A percentile compares a stretch with the other conserved stretches of the same genome.
Evolutionary conservation across 1,140 invertebrate species (phyloP).

Genomic region (Orchesella cincta): DNA sequence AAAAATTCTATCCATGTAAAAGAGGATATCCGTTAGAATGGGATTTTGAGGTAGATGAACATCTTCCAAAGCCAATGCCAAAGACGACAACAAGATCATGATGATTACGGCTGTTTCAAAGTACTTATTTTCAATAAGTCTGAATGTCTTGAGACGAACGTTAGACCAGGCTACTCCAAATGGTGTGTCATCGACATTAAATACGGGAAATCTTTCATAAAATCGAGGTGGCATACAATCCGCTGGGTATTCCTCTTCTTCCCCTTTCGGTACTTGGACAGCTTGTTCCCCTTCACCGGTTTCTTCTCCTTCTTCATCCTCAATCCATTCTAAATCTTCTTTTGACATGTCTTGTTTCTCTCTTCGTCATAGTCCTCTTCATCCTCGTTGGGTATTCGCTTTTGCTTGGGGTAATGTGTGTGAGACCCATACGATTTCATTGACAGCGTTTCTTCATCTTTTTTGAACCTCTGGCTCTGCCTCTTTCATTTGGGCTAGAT

Average conservation of each 20-base stretch:
- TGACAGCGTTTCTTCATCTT: conserved; percentile 42
- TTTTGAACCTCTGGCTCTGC: conserved; percentile 22
- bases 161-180: conserved; percentile 92
- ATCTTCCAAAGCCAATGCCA: conserved; percentile 95
- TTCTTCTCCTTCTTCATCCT: conserved; percentile 50
- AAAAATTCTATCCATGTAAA: conserved; percentile 96
- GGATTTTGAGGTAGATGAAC: conserved; percentile 85
- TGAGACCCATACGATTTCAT: conserved; percentile 90
- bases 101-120: conserved; percentile 98
- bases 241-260: conserved; percentile 74
- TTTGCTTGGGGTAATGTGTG: conserved; percentile 83
- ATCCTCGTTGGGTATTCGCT: conserved; percentile 78
- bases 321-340: conserved; percentile 63
- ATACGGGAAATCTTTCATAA: conserved; percentile 79
- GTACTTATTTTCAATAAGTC: conserved; percentile 95
- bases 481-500: conserved; percentile 39
- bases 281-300: conserved; percentile 8
- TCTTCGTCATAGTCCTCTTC: conserved; percentile 75
- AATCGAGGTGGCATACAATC: conserved; percentile 89
- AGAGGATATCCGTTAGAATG: conserved; percentile 85
- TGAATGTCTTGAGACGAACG: conserved; percentile 85
- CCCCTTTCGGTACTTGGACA: conserved; percentile 29
- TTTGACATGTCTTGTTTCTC: conserved; percentile 71
- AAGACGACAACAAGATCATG: conserved; percentile 94
- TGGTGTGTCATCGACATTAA: conserved; percentile 78